Evolutionary conservation across 2,888 invertebrate genomes (phyloP), one percentile per base, ranked within the genome.

Genomic region (Ceratothoa steindachneri): DNA sequence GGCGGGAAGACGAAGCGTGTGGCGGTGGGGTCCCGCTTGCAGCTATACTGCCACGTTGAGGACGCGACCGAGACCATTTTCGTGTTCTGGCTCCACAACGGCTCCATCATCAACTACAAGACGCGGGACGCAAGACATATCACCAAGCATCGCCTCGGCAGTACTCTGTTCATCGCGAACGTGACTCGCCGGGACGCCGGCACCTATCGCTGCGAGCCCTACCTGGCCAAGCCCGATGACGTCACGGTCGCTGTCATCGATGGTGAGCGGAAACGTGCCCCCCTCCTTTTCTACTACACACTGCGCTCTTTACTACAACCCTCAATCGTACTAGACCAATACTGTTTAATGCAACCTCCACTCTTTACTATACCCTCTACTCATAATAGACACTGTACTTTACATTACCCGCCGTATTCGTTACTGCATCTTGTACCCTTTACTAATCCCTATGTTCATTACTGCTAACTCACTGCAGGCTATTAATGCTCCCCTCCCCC

Each of bases 31-130:
- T 53, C 75, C 15, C 69, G 71, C 4, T 60, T 76, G 7, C 60
- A 67, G 22, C 51, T 76, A 2, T 71, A 67, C 71, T 76, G 76
- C 64, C 15, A 52, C 15, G 73, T 73, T 0, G 52, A 76, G 31
- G 64, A 51, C 9, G 76, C 76, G 19, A 76, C 76, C 2, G 76
- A 76, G 28, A 67, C 73, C 0, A 70, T 73, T 2, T 76, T 71
- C 30, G 69, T 76, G 30, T 76, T 76, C 64, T 76, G 76, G 76
- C 73, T 68, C 68, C 76, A 76, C 68, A 76, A 76, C 12, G 53
- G 51, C 5, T 73, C 71, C 5, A 76, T 76, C 70, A 67, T 76
- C 24, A 76, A 76, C 73, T 76, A 71, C 27, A 28, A 64, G 29
- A 22, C 71, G 1, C 51, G 69, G 7, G 12, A 30, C 22, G 30